Evolutionary conservation across 2,888 invertebrate genomes (phyloP), one percentile per base, ranked within the genome.

Genomic region (Hybos culiciformis): DNA sequence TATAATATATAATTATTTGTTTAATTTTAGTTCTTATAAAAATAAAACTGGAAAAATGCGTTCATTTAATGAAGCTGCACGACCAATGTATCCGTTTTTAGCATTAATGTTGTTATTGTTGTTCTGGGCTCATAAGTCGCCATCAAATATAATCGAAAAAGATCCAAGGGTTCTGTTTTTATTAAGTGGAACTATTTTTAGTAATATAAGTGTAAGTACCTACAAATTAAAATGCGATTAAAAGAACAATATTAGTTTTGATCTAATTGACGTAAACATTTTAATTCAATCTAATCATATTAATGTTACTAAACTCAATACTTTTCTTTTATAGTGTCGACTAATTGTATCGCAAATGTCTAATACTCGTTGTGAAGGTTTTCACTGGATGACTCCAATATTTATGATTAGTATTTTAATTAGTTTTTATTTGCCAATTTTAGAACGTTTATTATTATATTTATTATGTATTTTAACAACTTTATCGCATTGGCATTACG

Each of bases 331-430:
- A 36, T 73, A 96, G 94, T 94, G 93, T 63, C 91, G 92, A 3
- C 73, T 98, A 51, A 98, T 98, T 54, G 93, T 98, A 44, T 80
- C 91, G 1, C 97, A 98, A 70, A 98, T 98, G 98, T 90, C 91
- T 56, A 82, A 80, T 61, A 92, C 90, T 0, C 77, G 86, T 20
- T 90, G 92, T 69, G 87, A 92, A 86, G 56, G 67, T 83, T 58
- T 61, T 48, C 62, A 67, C 51, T 66, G 67, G 66, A 63, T 64
- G 59, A 62, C 63, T 33, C 63, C 65, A 31, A 55, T 65, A 44
- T 63, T 54, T 47, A 42, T 56, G 6, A 43, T 59, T 15, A 55
- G 56, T 29, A 54, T 66, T 41, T 44, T 57, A 19, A 32, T 62
- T 17, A 56, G 61, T 40, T 43, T 65, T 38, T 59, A 57, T 54